Conservation (phyloP, 2,797 vertebrate species). For the Gambelia wislizenii region DNA sequence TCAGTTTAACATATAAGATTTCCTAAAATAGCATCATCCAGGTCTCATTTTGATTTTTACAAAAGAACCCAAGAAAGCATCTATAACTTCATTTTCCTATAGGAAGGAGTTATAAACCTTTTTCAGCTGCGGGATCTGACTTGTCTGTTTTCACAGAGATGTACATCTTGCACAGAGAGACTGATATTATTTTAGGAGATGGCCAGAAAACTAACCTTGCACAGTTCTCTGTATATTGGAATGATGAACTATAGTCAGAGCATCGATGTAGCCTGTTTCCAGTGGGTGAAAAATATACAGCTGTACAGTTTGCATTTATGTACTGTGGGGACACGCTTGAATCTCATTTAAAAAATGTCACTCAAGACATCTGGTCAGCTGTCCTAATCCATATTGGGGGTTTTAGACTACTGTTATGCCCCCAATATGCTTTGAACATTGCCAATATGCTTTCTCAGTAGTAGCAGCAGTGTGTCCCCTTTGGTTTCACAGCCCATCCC, state of each 20-base stretch:
- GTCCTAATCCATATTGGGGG: slow-evolving; percentile 85
- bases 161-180: slow-evolving; percentile 37
- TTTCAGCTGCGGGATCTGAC: not conserved
- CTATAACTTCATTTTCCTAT: slow-evolving; percentile 49
- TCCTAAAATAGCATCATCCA: slow-evolving; percentile 65
- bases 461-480: slow-evolving; percentile 83
- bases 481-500: slow-evolving; percentile 80
- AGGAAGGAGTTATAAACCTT: slow-evolving; percentile 36
- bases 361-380: slow-evolving; percentile 87
- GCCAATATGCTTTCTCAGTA: slow-evolving; percentile 86
- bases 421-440: slow-evolving; percentile 87
- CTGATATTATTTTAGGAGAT: slow-evolving; percentile 40
- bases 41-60: slow-evolving; percentile 69
- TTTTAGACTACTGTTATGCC: slow-evolving; percentile 85
- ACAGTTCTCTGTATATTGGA: slow-evolving; percentile 47
- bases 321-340: slow-evolving; percentile 81
- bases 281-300: slow-evolving; percentile 76
- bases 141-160: slow-evolving; percentile 25
- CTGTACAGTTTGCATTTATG: slow-evolving; percentile 83
- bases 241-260: slow-evolving; percentile 67
- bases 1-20: slow-evolving; percentile 65
- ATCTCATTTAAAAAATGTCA: slow-evolving; percentile 83
- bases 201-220: slow-evolving; percentile 25
- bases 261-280: slow-evolving; percentile 71
- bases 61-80: slow-evolving; percentile 59